Conservation (phyloP, 2,113 vertebrate species). For the Cephalopterus ornatus region DNA sequence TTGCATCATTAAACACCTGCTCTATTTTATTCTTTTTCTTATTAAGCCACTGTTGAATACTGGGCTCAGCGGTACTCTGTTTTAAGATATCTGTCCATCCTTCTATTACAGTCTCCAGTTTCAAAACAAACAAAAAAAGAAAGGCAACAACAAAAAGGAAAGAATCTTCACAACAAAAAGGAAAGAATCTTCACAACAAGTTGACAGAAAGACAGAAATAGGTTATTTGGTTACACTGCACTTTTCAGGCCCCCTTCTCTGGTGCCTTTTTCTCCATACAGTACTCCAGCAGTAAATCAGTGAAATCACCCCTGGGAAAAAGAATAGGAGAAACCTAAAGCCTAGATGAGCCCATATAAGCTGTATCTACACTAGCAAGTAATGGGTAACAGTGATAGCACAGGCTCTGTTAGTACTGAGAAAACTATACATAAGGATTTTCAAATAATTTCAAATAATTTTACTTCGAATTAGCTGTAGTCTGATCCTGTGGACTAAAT, state of each 20-base stretch:
- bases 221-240: background rate
- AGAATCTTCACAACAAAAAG: background rate
- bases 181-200: background rate
- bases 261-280: background rate
- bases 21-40: background rate
- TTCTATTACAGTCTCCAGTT: background rate
- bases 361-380: background rate
- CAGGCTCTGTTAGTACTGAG: background rate
- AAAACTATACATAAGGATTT: background rate
- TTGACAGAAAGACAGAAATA: background rate
- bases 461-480: background rate
- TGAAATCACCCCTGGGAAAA: background rate
- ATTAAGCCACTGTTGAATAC: background rate
- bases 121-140: background rate
- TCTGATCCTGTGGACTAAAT: background rate
- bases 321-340: background rate
- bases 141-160: background rate
- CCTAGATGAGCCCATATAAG: fast-evolving
- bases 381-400: background rate
- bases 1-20: background rate
- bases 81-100: background rate
- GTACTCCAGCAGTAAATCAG: background rate
- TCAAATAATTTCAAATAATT: background rate
- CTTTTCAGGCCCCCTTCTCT: background rate
- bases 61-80: background rate